Conservation (phyloP, 2,888 invertebrate species). For the Orchesellides sinensis region DNA sequence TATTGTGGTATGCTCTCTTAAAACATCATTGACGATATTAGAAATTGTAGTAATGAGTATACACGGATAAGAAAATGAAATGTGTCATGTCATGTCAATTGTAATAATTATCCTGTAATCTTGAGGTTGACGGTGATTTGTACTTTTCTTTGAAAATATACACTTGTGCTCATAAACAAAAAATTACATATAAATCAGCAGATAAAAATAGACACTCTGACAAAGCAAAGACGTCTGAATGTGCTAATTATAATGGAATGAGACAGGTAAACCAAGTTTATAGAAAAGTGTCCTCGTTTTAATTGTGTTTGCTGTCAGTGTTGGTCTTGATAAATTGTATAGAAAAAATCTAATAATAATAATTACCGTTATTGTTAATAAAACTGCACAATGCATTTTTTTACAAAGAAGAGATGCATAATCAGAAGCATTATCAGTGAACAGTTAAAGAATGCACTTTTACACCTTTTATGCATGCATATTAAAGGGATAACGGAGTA, state of each 20-base stretch:
- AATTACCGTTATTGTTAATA: too few relatives aligned
- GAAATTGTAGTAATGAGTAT: background rate
- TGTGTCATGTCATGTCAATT: constrained; percentile 43
- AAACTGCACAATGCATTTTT: too few relatives aligned
- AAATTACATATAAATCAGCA: background rate
- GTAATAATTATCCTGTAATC: too few relatives aligned
- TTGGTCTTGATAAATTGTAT: constrained; percentile 15
- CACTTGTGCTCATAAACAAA: background rate
- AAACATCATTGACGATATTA: background rate
- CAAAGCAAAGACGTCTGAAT: background rate
- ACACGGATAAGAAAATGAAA: constrained; percentile 24
- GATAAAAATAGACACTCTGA: background rate
- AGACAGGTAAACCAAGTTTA: constrained; percentile 7
- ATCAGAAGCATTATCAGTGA: too few relatives aligned
- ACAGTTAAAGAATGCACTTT: too few relatives aligned
- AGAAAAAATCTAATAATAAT: too few relatives aligned
- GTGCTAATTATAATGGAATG: constrained; percentile 34
- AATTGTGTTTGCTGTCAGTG: constrained; percentile 9
- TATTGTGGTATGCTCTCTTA: background rate
- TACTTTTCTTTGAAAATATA: background rate
- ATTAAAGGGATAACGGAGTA: constrained; percentile 1
- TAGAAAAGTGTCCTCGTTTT: constrained; percentile 21
- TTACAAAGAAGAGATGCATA: too few relatives aligned
- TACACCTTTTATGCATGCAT: background rate
- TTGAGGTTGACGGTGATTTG: constrained; percentile 15